Conservation (phyloP, 2,113 vertebrate species). For the Siniperca chuatsi region DNA sequence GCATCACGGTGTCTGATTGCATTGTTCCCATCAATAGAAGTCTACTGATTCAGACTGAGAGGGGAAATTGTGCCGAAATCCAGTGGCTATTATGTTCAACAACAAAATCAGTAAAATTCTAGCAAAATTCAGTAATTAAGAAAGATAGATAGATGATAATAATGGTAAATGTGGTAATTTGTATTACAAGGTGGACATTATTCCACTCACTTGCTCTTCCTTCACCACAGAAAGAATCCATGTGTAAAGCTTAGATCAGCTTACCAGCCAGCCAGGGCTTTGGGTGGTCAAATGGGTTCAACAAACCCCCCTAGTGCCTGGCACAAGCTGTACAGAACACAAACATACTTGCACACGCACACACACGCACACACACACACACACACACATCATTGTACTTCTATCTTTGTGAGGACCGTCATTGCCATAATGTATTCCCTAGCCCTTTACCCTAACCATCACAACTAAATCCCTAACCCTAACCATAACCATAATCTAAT, state of each 20-base stretch:
- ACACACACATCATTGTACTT: no score
- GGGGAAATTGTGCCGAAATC: not conserved
- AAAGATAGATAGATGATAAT: not conserved
- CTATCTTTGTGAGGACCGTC: no score
- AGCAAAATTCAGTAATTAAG: not conserved
- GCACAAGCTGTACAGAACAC: slow-evolving; percentile 57
- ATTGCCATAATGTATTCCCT: no score
- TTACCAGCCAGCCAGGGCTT: slow-evolving; percentile 30
- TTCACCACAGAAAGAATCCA: slow-evolving; percentile 1
- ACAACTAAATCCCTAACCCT: no score
- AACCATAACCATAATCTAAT: no score
- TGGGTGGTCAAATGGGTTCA: slow-evolving; percentile 58
- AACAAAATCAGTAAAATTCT: not conserved
- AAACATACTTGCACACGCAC: slow-evolving; percentile 24
- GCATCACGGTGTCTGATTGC: not conserved
- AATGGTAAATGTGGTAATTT: not conserved
- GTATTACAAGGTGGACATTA: not conserved
- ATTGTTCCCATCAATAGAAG: not conserved
- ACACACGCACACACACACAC: not conserved
- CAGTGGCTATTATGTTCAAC: no score
- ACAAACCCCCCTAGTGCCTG: slow-evolving; percentile 32
- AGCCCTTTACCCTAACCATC: no score
- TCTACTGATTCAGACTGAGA: not conserved
- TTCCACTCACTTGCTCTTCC: slow-evolving; percentile 16
- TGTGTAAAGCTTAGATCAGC: slow-evolving; percentile 48